These are phyloP conservation scores for Psophia crepitans DNA, from an alignment of 2,113 vertebrate genomes.

Conservation along the genomic window DNA sequence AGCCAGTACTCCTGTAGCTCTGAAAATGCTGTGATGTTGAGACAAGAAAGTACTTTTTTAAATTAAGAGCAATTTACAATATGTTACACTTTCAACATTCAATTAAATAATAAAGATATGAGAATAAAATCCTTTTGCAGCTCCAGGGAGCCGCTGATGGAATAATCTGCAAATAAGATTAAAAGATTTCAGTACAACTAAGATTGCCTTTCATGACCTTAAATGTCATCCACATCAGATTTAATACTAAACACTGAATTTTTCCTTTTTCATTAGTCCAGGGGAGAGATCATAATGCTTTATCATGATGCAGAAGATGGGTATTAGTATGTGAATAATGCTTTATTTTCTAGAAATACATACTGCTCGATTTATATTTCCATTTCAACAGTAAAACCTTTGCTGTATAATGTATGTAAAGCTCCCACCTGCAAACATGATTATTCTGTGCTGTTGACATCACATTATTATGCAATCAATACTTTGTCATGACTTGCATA, in stretches of 20 bases:
- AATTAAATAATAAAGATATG: conserved; percentile 73
- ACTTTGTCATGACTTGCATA: conserved; percentile 34
- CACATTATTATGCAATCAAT: conserved; percentile 35
- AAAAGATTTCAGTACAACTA: conserved; percentile 70
- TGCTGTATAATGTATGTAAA: conserved; percentile 13
- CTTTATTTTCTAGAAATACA: conserved; percentile 3
- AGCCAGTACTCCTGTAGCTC: conserved; percentile 25
- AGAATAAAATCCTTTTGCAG: conserved; percentile 64
- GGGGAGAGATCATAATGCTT: neutral
- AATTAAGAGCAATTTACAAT: conserved; percentile 59
- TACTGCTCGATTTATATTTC: neutral
- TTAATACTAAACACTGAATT: conserved; percentile 46
- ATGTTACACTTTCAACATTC: conserved; percentile 46
- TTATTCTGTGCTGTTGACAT: conserved; percentile 4
- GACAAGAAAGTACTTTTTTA: conserved; percentile 3
- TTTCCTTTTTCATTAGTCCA: conserved; percentile 43
- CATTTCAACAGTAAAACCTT: neutral
- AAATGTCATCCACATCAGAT: conserved; percentile 60
- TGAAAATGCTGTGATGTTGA: neutral
- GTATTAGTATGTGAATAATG: neutral
- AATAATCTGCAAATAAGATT: conserved; percentile 74
- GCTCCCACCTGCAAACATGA: conserved; percentile 10
- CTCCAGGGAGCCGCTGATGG: conserved; percentile 58
- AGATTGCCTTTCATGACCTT: conserved; percentile 68
- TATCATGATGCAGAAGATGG: neutral